A percentile compares a stretch with the other conserved stretches of the same genome.
Evolutionary conservation across 2,797 vertebrate genomes (phyloP).

Genomic region (Syngnathus acus): DNA sequence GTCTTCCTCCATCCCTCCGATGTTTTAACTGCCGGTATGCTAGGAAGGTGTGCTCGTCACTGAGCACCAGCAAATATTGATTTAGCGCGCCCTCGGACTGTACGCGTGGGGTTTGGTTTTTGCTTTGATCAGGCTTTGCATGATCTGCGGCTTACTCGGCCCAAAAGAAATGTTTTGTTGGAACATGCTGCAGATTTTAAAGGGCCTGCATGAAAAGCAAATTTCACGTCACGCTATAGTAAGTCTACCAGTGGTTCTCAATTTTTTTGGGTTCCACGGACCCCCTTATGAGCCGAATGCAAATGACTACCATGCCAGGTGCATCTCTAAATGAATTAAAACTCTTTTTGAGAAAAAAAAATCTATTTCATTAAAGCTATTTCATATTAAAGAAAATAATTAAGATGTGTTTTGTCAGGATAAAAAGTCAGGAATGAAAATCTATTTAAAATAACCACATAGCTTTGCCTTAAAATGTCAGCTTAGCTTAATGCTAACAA

Average conservation of each 20-base stretch:
- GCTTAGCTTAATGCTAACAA: no score
- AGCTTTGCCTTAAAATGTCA: no score
- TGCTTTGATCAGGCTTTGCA: slow-evolving; percentile 23
- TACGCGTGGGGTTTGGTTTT: background rate
- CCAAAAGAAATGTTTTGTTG: slow-evolving; percentile 11
- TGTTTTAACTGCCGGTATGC: slow-evolving; percentile 32
- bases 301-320: no score
- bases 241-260: slow-evolving; percentile 20
- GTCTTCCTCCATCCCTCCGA: slow-evolving; percentile 20
- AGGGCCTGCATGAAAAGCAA: slow-evolving; percentile 16
- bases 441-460: no score
- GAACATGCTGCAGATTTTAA: background rate
- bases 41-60: slow-evolving; percentile 24
- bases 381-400: no score
- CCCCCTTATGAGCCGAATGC: no score
- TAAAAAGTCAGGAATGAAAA: no score
- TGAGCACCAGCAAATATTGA: slow-evolving; percentile 57
- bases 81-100: slow-evolving; percentile 22
- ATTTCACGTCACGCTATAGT: slow-evolving; percentile 5
- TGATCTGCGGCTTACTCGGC: slow-evolving; percentile 14
- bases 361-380: no score
- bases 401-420: no score
- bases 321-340: no score
- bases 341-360: no score
- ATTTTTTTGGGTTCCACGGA: no score